Evolutionary conservation across 2,113 vertebrate genomes (phyloP).

Genomic region (Larimichthys crocea): DNA sequence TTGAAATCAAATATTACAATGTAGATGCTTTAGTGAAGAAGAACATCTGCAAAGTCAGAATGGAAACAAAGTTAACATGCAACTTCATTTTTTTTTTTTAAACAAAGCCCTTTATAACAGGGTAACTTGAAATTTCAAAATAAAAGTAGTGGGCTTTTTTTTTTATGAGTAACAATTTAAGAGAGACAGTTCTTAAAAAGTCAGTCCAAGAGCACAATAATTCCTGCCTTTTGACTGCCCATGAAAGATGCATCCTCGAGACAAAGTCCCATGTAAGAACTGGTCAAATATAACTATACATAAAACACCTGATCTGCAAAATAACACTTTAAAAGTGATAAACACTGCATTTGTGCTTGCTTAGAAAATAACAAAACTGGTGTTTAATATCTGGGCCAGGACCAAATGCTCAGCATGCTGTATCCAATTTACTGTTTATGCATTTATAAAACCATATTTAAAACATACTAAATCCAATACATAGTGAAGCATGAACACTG

Average conservation of each 20-base stretch:
- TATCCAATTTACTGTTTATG: constrained; percentile 9
- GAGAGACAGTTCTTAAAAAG: neutral
- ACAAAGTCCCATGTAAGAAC: neutral
- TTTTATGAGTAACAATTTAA: neutral
- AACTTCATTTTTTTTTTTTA: neutral
- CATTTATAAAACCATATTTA: constrained; percentile 14
- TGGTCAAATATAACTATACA: constrained; percentile 12
- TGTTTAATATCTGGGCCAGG: neutral
- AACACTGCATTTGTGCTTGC: constrained; percentile 15
- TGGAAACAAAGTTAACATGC: constrained; percentile 44
- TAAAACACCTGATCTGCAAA: constrained; percentile 25
- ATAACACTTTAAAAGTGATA: constrained; percentile 26
- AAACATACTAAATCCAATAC: constrained; percentile 4
- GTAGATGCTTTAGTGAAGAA: constrained; percentile 42
- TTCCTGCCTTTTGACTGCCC: neutral
- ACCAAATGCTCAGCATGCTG: neutral
- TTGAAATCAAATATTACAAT: constrained; percentile 63
- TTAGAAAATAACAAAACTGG: neutral
- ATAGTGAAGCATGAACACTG: constrained; percentile 5
- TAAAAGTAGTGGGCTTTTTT: constrained; percentile 19
- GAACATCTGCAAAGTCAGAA: constrained; percentile 14
- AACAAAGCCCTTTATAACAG: constrained; percentile 52
- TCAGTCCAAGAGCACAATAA: neutral
- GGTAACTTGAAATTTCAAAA: constrained; percentile 35
- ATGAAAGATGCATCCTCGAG: neutral